Conservation (phyloP, 2,113 vertebrate genomes). For the Tenrec ecaudatus region DNA sequence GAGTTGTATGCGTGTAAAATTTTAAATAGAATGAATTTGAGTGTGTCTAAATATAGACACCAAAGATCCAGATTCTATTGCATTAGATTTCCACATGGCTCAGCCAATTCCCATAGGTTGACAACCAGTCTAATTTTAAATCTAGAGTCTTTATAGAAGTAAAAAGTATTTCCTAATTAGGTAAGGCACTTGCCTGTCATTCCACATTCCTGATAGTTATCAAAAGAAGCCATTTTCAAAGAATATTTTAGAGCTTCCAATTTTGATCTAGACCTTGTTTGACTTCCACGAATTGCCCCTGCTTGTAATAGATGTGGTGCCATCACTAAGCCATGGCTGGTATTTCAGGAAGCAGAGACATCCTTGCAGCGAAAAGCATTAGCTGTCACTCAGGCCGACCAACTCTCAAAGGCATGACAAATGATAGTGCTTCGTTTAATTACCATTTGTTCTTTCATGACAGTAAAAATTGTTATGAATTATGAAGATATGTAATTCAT, state of each 20-base stretch:
- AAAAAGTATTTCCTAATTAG: constrained; percentile 85
- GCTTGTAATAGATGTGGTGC: constrained; percentile 63
- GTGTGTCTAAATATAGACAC: constrained; percentile 83
- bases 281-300: constrained; percentile 81
- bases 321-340: neutral
- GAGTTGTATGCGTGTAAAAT: constrained; percentile 74
- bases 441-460: constrained; percentile 75
- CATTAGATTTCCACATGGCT: constrained; percentile 82
- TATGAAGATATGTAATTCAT: constrained; percentile 62
- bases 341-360: constrained; percentile 1
- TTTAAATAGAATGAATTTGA: constrained; percentile 77
- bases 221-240: constrained; percentile 70
- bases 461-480: constrained; percentile 66
- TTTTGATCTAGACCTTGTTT: constrained; percentile 66
- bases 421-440: constrained; percentile 77
- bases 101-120: constrained; percentile 83
- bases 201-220: constrained; percentile 66
- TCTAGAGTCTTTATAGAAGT: constrained; percentile 72
- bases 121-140: constrained; percentile 86
- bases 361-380: neutral
- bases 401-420: constrained; percentile 79
- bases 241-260: constrained; percentile 73
- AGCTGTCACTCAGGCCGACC: constrained; percentile 75
- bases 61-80: constrained; percentile 80
- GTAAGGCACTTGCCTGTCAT: constrained; percentile 76